Evolutionary conservation across 2,113 vertebrate genomes (phyloP).

Genomic region (Megaptera novaeangliae): DNA sequence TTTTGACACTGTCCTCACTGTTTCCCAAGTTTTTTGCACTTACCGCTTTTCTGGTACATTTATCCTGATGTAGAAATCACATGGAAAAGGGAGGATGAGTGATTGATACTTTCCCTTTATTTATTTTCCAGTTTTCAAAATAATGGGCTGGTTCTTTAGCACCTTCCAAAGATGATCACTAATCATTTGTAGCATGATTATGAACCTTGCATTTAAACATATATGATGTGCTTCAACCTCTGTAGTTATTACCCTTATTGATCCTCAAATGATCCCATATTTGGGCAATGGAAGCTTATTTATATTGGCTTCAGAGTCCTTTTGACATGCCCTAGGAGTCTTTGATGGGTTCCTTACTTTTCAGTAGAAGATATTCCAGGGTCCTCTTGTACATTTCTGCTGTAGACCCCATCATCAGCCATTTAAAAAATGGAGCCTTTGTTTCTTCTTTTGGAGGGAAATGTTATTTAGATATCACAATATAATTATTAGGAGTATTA

Average conservation of each 20-base stretch:
- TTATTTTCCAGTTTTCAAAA: background rate
- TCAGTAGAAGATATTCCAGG: background rate
- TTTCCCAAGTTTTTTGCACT: background rate
- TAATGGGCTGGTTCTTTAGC: background rate
- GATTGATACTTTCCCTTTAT: background rate
- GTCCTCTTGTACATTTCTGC: background rate
- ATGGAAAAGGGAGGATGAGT: background rate
- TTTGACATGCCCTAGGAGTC: background rate
- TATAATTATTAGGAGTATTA: background rate
- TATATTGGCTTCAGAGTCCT: background rate
- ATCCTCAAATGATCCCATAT: background rate
- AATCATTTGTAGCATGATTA: background rate
- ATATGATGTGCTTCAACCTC: background rate
- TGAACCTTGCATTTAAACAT: background rate
- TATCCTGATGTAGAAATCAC: background rate
- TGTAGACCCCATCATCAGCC: background rate
- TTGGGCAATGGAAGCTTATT: background rate
- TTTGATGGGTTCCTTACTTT: background rate
- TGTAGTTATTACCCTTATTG: background rate
- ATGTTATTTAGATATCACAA: background rate
- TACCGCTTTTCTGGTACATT: background rate
- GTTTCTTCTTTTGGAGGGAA: background rate
- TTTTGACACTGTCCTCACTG: background rate
- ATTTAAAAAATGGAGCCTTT: background rate
- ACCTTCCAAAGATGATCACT: background rate